Evolutionary conservation across 2,888 invertebrate genomes (phyloP), one percentile per base, ranked within the genome.

Genomic region (Chesias legatella): DNA sequence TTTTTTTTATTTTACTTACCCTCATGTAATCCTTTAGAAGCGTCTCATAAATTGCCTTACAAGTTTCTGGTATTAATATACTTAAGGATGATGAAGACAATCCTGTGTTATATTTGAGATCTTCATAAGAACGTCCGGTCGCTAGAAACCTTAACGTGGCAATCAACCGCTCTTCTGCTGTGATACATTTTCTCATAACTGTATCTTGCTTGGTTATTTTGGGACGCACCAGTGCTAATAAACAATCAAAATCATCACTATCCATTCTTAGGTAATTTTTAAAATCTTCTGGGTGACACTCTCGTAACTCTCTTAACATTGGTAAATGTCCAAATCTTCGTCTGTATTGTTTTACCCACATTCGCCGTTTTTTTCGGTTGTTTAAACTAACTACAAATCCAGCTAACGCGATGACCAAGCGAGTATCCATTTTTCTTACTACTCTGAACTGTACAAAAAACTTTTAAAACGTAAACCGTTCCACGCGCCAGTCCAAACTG

Each of bases 11-110:
- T 33, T 32, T 29, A 43, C 43, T 33, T 33, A 37, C 41, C 33
- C 30, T 34, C 29, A 41, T 33, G 31, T 33, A 37, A 36, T 44
- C 36, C 24, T 33, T 21, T 31, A 33, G 36, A 22, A 49, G 38
- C 20, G 23, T 28, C 33, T 46, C 30, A 36, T 42, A 40, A 39
- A 40, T 42, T 39, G 33, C 49, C 36, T 22, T 23, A 49, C 45
- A 49, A 20, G 49, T 49, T 47, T 49, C 49, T 32, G 46, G 46
- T 34, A 47, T 49, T 29, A 46, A 39, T 31, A 31, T 31, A 25
- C 36, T 26, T 33, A 49, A 29, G 13, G 39, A 30, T 23, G 29
- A 38, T 38, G 38, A 32, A 39, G 40, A 35, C 13, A 38, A 13
- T 33, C 34, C 29, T 29, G n/a, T 43, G 28, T 28, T 30, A 30